Evolutionary conservation across 2,888 invertebrate genomes (phyloP).

Genomic region (Ennomos quercinarius): DNA sequence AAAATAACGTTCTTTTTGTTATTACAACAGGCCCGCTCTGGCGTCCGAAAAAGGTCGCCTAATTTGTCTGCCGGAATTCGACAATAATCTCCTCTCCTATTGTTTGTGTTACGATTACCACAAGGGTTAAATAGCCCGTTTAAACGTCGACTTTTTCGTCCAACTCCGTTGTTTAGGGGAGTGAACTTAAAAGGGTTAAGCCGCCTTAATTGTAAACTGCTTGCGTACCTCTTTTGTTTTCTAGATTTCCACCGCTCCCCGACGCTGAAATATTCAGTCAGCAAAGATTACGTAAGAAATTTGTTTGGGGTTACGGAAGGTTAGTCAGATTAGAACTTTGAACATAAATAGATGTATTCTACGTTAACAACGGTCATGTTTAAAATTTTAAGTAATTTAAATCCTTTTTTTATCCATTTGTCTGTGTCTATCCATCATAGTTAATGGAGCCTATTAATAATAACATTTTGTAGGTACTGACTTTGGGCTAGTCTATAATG

Average conservation of each 20-base stretch:
- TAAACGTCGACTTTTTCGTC: conserved; percentile 76
- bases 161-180: conserved; percentile 73
- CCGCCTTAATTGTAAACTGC: conserved; percentile 74
- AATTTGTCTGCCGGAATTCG: conserved; percentile 82
- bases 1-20: conserved; percentile 65
- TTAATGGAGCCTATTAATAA: too few relatives aligned
- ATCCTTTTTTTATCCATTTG: too few relatives aligned
- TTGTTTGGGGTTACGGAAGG: conserved; percentile 18
- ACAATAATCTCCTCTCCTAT: conserved; percentile 76
- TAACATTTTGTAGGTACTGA: too few relatives aligned
- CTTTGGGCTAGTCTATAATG: too few relatives aligned
- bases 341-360: not conserved
- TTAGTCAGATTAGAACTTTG: conserved; percentile 7
- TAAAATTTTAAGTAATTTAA: too few relatives aligned
- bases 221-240: conserved; percentile 67
- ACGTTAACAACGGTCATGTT: too few relatives aligned
- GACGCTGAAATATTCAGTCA: conserved; percentile 45
- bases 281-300: conserved; percentile 29
- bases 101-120: conserved; percentile 83
- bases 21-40: conserved; percentile 64
- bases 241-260: conserved; percentile 41
- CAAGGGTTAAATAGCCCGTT: conserved; percentile 80
- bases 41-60: conserved; percentile 75
- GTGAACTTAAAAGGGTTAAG: conserved; percentile 77
- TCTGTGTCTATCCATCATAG: too few relatives aligned